Evolutionary conservation across 2,888 invertebrate genomes (phyloP).

Genomic region (Eristalis tenax): DNA sequence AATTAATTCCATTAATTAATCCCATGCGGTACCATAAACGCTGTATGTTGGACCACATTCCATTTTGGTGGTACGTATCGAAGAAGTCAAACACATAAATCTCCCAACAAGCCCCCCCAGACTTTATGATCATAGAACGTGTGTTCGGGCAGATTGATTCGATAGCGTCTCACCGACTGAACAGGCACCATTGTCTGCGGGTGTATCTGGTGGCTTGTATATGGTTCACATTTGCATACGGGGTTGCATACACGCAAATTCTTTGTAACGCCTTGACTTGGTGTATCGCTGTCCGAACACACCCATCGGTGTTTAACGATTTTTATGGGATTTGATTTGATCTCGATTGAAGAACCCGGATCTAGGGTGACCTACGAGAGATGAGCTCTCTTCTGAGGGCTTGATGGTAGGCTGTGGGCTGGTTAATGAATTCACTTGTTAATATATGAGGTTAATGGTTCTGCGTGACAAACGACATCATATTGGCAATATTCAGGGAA

Average conservation of each 20-base stretch:
- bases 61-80: conserved; percentile 22
- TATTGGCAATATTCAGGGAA: neutral
- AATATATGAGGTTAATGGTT: neutral
- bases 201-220: neutral
- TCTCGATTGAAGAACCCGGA: neutral
- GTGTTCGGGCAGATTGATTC: conserved; percentile 46
- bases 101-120: neutral
- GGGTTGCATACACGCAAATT: neutral
- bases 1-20: conserved; percentile 60
- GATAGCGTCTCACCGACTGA: conserved; percentile 47
- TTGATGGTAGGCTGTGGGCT: neutral
- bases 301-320: neutral
- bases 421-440: neutral
- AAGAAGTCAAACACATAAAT: conserved; percentile 6
- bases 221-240: neutral
- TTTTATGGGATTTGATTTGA: neutral
- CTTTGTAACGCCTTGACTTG: neutral
- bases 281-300: neutral
- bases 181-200: conserved; percentile 39
- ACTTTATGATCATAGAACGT: neutral
- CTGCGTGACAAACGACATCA: neutral
- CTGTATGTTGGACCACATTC: conserved; percentile 54
- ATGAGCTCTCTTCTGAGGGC: neutral
- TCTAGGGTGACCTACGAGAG: neutral
- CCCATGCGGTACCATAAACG: conserved; percentile 14